phyloP scores from a whole-genome alignment of 2,888 invertebrate species.

The Masnerella sp. region DNA sequence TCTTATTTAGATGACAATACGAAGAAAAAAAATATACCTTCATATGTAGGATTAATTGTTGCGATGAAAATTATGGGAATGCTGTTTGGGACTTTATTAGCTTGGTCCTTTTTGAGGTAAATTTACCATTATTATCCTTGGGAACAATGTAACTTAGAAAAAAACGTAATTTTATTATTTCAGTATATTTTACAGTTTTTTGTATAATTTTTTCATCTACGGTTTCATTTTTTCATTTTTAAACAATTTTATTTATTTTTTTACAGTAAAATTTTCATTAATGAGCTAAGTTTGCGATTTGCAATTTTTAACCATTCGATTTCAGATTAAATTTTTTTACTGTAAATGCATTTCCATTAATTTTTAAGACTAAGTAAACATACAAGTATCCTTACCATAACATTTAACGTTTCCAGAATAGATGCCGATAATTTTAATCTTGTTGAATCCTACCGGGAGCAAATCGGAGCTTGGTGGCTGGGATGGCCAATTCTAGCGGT shows the following conservation, averaged over 20 bases:
- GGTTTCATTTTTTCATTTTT: too few relatives aligned
- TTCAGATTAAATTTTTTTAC: too few relatives aligned
- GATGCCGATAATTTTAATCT: constrained; percentile 67
- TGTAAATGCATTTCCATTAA: too few relatives aligned
- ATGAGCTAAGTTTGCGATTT: too few relatives aligned
- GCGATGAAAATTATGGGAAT: constrained; percentile 69
- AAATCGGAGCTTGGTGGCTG: constrained; percentile 76
- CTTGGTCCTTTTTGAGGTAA: constrained; percentile 72
- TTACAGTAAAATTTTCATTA: too few relatives aligned
- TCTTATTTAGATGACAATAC: constrained; percentile 83
- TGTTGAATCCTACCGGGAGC: constrained; percentile 69
- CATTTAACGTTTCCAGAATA: constrained; percentile 61
- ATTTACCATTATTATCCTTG: background rate
- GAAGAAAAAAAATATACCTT: constrained; percentile 78
- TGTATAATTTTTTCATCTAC: too few relatives aligned
- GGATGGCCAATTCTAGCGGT: constrained; percentile 80
- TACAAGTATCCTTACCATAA: constrained; percentile 25
- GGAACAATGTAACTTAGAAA: too few relatives aligned
- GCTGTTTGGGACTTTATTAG: constrained; percentile 69
- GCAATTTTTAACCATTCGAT: too few relatives aligned
- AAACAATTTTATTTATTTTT: too few relatives aligned
- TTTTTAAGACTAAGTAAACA: too few relatives aligned
- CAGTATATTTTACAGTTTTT: too few relatives aligned
- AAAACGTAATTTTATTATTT: background rate
- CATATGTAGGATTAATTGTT: constrained; percentile 69